These are phyloP conservation scores for Lutjanus erythropterus DNA, from an alignment of 2,113 vertebrate species.

Conservation along the genomic window DNA sequence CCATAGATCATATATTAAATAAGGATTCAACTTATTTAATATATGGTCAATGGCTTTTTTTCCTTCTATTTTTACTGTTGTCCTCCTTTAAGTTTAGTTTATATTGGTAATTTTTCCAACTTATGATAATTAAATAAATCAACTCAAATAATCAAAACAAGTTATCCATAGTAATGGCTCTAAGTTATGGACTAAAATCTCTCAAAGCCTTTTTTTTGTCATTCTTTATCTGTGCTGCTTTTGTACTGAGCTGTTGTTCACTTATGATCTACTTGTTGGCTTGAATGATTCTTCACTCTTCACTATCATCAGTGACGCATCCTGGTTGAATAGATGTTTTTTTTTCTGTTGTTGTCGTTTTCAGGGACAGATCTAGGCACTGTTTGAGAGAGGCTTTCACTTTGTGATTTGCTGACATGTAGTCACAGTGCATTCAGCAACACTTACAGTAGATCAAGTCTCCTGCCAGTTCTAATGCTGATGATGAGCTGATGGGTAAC, in stretches of 20 bases:
- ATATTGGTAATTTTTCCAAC: too few species aligned
- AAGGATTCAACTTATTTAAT: too few species aligned
- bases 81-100: too few species aligned
- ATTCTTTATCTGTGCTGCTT: background rate
- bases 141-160: too few species aligned
- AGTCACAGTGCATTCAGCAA: background rate
- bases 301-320: background rate
- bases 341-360: conserved; percentile 21
- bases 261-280: background rate
- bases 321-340: background rate
- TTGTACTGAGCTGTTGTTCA: background rate
- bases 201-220: background rate
- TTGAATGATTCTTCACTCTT: background rate
- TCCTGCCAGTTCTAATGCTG: background rate
- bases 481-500: conserved; percentile 10
- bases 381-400: background rate
- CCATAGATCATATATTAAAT: too few species aligned
- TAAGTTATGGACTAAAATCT: background rate
- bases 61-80: too few species aligned
- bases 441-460: conserved; percentile 1
- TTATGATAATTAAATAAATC: too few species aligned
- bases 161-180: background rate
- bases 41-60: too few species aligned
- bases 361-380: background rate
- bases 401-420: background rate